Evolutionary conservation across 1,140 invertebrate species (phyloP), one percentile per base, ranked within the genome.

Genomic region (Formica exsecta): DNA sequence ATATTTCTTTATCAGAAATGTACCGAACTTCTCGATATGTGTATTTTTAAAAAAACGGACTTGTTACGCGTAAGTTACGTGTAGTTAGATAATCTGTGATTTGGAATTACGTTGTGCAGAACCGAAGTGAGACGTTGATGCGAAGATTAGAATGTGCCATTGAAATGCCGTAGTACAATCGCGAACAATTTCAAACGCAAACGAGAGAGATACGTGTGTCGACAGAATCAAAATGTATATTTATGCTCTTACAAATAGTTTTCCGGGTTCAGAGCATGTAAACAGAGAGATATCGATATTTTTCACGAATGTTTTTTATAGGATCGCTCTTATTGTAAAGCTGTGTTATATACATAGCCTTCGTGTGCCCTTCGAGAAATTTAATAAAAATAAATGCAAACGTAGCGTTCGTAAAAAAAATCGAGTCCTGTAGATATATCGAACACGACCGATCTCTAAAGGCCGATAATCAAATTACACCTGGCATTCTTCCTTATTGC

Each of bases 401-500:
- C 68, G 68, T 83, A 68, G n/a, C 48, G 36, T 79, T 44, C n/a
- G 54, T 57, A 54, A 48, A 6, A 54, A 29, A 70, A 79, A 13
- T 79, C 62, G 68, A 68, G 29, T 62, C 54, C 19, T 32, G 38
- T 73, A 48, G 79, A 83, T 74, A 51, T 51, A 83, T 62, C 68
- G 36, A 80, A 80, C 48, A 70, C 36, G 25, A 48, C 38, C 41
- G 66, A 81, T 16, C 19, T 77, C 48, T 16, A 38, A 59, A 81
- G 16, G 41, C 19, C 36, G 22, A 41, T 81, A 44, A 81, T 44
- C 68, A 59, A 70, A 59, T 61, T 83, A 61, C 68, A 79, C 11
- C 76, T 73, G 84, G 62, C 76, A 86, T 86, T 86, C 84, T 81
- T 89, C 84, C 84, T 89, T 88, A 89, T 89, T 89, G 88, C 76